phyloP scores from a whole-genome alignment of 2,797 vertebrate species.

The Gallirallus australis region DNA sequence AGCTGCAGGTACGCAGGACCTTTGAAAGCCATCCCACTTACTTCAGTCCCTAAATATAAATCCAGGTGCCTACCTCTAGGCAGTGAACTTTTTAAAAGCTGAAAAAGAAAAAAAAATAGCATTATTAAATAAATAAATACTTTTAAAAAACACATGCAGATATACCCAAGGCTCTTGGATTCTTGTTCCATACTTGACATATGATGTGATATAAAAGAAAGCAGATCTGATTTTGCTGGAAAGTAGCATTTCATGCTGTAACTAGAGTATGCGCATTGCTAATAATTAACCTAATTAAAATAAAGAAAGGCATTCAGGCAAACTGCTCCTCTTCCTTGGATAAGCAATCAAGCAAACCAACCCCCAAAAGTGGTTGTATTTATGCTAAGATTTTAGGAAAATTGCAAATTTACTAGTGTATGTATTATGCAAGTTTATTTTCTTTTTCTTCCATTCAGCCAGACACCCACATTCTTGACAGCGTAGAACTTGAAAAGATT shows the following conservation, averaged over 20 bases:
- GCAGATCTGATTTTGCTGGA: neutral
- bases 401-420: neutral
- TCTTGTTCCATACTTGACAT: neutral
- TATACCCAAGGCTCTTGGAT: slow-evolving; percentile 11
- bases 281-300: slow-evolving; percentile 14
- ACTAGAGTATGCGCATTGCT: neutral
- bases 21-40: slow-evolving; percentile 43
- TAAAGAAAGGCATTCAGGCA: neutral
- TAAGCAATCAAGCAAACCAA: slow-evolving; percentile 9
- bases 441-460: slow-evolving; percentile 59
- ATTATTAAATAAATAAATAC: neutral
- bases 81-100: neutral
- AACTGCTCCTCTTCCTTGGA: neutral
- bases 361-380: neutral
- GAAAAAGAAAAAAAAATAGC: neutral
- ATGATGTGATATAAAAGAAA: neutral
- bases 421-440: slow-evolving; percentile 61
- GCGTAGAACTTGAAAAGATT: slow-evolving; percentile 50
- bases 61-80: slow-evolving; percentile 60
- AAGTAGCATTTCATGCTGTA: neutral
- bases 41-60: slow-evolving; percentile 43
- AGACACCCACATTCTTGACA: slow-evolving; percentile 68
- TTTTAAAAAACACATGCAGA: neutral
- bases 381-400: slow-evolving; percentile 26
- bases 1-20: slow-evolving; percentile 19